A percentile compares a stretch with the other conserved stretches of the same genome.
These are phyloP conservation scores for Eristalinus sepulchralis DNA, from an alignment of 2,888 invertebrate species.

Conservation along the genomic window DNA sequence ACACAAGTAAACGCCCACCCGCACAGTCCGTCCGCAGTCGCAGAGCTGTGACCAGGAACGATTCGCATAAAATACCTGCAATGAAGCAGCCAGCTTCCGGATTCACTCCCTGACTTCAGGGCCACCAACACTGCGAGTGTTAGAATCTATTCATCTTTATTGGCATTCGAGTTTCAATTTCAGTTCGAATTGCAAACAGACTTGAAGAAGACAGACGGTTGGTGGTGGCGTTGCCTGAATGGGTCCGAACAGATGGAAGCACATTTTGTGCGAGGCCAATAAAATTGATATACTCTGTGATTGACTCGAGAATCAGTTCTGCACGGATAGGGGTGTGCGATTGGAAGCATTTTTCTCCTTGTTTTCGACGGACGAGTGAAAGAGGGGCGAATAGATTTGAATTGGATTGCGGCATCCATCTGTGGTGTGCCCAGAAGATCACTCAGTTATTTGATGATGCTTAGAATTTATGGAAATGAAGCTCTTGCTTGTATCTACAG, in stretches of 20 bases:
- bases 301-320: conserved; percentile 42
- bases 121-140: neutral
- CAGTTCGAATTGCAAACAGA: conserved; percentile 42
- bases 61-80: conserved; percentile 7
- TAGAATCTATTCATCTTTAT: conserved; percentile 35
- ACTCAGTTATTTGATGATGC: neutral
- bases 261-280: conserved; percentile 31
- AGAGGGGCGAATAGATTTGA: conserved; percentile 29
- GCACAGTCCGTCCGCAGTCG: neutral
- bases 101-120: neutral
- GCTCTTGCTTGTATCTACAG: neutral
- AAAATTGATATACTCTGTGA: conserved; percentile 58
- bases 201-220: neutral
- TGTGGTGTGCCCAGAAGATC: neutral
- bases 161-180: conserved; percentile 17
- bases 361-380: neutral
- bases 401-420: conserved; percentile 24
- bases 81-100: neutral
- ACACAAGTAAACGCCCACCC: neutral
- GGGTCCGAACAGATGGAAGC: conserved; percentile 4
- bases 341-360: neutral
- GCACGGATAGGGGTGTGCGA: neutral
- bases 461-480: neutral
- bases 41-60: neutral
- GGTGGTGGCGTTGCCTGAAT: neutral